Base-by-base conservation (phyloP, 2,113 vertebrate species). In the Cyprinodon tularosa region DNA sequence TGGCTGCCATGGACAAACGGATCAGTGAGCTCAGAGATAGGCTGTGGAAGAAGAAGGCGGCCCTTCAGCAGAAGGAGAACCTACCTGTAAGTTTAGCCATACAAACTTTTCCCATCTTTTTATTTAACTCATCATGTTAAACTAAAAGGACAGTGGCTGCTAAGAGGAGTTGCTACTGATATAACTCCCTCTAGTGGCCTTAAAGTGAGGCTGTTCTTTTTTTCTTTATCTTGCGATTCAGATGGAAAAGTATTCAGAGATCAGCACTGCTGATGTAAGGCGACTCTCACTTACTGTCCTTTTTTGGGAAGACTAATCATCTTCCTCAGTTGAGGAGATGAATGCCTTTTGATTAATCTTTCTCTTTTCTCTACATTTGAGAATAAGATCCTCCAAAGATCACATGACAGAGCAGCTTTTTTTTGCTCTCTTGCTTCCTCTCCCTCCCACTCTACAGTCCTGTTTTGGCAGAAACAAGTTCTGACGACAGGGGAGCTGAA, bases 21-120 rank as follows among this genome's bases (percentile, higher is more conserved):
- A 97, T 99, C 86, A 96, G 81, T 70, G 98, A 99, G 94, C 95
- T 99, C 80, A 90, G 97, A 6, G 98, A 98, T 77, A 94, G 98
- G 17, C 94, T 99, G 50, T 98, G 97, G 96, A 99, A 99, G 95
- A 99, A 99, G 91, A 99, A 99, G 87, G 97, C 95, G 4, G 97
- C 97, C 0, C 93, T 99, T 76, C 98, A 99, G 83, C 98, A 98
- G 80, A 99, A 98, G 3, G 98, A 98, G 75, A 98, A 96, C 60
- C 90, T 98, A 37, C 96, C 96, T 38, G 98, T 97, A 90, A 95
- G 97, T 94, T 78, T 64, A 20, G 78, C 50, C 3, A 22, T 66
- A 40, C 5, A 50, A 61, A 59, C 44, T 10, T 12, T 42, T 12
- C 42, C 29, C 0, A 36, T 72, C 22, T 70, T 29, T 45, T 59